Conservation (phyloP, 37 sponge, comb jelly and placozoan genomes). For the Dysidea cf. avara region DNA sequence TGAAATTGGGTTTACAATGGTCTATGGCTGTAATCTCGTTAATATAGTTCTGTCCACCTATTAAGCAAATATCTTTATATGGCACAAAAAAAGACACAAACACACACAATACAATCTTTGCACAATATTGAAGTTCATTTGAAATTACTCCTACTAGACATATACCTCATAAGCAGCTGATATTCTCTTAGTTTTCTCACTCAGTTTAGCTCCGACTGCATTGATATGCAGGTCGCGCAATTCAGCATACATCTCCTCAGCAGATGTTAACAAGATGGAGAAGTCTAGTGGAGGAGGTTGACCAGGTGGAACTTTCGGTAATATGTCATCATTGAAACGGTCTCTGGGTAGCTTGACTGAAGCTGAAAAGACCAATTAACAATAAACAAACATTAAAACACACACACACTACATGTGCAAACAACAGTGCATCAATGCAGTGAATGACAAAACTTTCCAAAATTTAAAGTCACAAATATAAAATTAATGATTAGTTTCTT, state of each 20-base stretch:
- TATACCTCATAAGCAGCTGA: constrained; percentile 71
- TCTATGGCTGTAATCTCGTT: too few relatives aligned
- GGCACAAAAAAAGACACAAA: too few relatives aligned
- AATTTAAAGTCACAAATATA: too few relatives aligned
- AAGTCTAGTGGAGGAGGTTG: constrained; percentile 31
- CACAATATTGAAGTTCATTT: too few relatives aligned
- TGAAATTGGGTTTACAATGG: too few relatives aligned
- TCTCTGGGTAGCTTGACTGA: constrained; percentile 66
- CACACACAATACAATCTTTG: too few relatives aligned
- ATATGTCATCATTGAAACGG: constrained; percentile 73
- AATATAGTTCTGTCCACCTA: too few relatives aligned
- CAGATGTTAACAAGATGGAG: constrained; percentile 53
- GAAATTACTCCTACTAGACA: neutral
- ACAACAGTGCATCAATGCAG: too few relatives aligned
- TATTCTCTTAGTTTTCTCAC: constrained; percentile 78
- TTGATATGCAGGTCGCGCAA: constrained; percentile 91
- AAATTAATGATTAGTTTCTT: too few relatives aligned
- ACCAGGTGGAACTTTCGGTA: constrained; percentile 29
- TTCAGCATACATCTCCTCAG: constrained; percentile 74
- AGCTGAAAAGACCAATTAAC: constrained; percentile 28
- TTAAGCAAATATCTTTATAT: too few relatives aligned
- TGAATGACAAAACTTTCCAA: too few relatives aligned
- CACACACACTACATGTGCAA: neutral
- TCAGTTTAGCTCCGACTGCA: constrained; percentile 78
- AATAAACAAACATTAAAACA: too few relatives aligned